Percentiles rank a stretch among this genome's conserved stretches.
Evolutionary conservation across 2,113 vertebrate species (phyloP).

Genomic region (Corythaixoides concolor): DNA sequence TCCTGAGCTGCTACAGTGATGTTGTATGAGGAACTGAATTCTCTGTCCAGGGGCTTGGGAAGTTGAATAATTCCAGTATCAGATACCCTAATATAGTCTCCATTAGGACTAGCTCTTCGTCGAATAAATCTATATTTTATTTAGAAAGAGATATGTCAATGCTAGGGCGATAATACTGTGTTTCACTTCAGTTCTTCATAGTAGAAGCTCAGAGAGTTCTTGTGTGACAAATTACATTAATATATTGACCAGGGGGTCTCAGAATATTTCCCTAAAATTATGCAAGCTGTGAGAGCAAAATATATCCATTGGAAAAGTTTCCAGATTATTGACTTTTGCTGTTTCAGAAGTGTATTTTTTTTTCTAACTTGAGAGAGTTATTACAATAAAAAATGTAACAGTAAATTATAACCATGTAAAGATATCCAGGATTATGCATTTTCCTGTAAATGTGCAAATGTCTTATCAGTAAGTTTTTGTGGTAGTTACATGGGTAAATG

Average conservation of each 20-base stretch:
- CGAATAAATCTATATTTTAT: slow-evolving; percentile 80
- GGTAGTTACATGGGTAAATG: neutral
- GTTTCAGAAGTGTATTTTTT: neutral
- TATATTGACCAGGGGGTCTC: neutral
- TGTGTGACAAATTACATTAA: neutral
- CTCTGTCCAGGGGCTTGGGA: slow-evolving; percentile 85
- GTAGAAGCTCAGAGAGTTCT: neutral
- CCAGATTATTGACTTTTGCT: neutral
- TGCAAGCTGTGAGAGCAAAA: neutral
- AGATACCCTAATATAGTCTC: slow-evolving; percentile 76
- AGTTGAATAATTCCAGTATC: slow-evolving; percentile 77
- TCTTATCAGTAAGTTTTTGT: neutral
- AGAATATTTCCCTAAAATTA: neutral
- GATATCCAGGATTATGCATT: neutral
- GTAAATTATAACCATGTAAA: neutral
- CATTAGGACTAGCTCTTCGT: slow-evolving; percentile 70
- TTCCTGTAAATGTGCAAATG: neutral
- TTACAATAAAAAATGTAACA: neutral
- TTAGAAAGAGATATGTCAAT: neutral
- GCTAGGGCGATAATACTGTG: neutral
- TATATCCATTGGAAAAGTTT: rapidly evolving
- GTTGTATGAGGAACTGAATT: slow-evolving; percentile 79
- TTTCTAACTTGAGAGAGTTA: neutral
- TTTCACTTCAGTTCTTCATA: neutral
- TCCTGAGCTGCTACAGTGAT: slow-evolving; percentile 89